Base-by-base conservation (phyloP, 2,888 invertebrate species). In the Isoperla grammatica region DNA sequence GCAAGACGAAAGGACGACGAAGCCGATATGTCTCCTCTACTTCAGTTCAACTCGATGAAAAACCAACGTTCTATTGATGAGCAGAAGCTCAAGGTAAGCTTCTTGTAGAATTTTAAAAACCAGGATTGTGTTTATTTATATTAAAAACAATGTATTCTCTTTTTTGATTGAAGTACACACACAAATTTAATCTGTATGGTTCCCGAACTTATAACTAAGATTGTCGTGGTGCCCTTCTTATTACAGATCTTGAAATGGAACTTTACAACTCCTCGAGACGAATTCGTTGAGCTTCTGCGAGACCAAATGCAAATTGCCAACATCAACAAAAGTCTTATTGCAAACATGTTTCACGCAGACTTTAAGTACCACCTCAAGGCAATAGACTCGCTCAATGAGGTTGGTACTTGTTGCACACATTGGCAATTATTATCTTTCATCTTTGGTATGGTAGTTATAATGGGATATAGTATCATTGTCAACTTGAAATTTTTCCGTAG, bases 321-420 rank as follows among this genome's bases (percentile, higher is more conserved):
- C 62, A 84, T 96, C 50, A 96, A 95, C 72, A 91, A 88, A 71
- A 85, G 84, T 57, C 79, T 98, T 3, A 84, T 95, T 70, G 82
- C 85, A 1, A 92, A 95, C 70, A 91, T 98, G 88, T 98, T 97
- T 73, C 95, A 97, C 73, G 82, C 83, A 62, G 98, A 99, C 76
- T 99, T 79, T 74, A 95, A 95, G 71, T 91, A 87, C 74, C 98
- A 98, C 72, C 82, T 97, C 50, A 96, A 95, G 79, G 97, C 96
- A 9, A 88, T 98, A 64, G 97, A 98, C 74, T 80, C 88, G 0
- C 78, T 99, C 53, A 86, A 83, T 55, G 93, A 93, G 71, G 81
- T 80, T 70, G 59, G 65, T 59, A 6, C 5, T 15, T 15, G n/a
- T 22, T 9, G n/a, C n/a, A n/a, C n/a, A n/a, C n/a, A n/a, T n/a